Base-by-base conservation (phyloP, 2,797 vertebrate genomes). In the Syncerus caffer region DNA sequence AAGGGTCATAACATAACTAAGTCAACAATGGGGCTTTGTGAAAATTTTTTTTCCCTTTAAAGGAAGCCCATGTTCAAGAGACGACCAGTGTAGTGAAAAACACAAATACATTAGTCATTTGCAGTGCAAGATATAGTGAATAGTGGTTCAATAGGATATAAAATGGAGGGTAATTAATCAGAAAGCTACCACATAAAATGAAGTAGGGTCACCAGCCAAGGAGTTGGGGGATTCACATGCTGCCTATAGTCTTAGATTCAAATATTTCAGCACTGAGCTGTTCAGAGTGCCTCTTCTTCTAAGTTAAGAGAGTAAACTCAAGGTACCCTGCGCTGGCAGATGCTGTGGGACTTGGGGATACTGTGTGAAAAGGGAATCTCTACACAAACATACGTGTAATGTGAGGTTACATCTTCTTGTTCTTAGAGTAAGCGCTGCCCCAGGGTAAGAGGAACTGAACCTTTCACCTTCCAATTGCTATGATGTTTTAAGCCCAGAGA, bases 1-100 rank as follows among this genome's bases (percentile, higher is more conserved):
- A 17, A 87, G 11, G 7, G 45, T 80, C 85, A 42, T 88, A 95
- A 84, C 64, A 92, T 78, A 96, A 84, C n/a, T 67, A 95, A 95
- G 34, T 80, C 19, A 95, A 58, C 53, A 45, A 2, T 64, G 45
- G 31, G 0, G 25, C 4, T 90, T 78, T 92, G 47, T 86, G 58
- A 89, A 42, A 80, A 42, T 23, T 58, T 3, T 38, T 38, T 34
- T 38, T 62, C n/a, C 42, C 78, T 95, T 92, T 82, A 93, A 89
- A 64, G 93, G 62, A 94, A 86, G n/a, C 89, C 42, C 51, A 47
- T 42, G 16, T 85, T 90, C n/a, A 62, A 95, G 50, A 95, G 79
- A 85, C 23, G 64, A 58, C 17, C 47, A 50, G 21, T 79, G 42
- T 67, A 86, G 11, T 93, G 53, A 55, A 58, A 82, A 83, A 55